Evolutionary conservation across 2,797 vertebrate genomes (phyloP).

Genomic region (Ceyx erithaca): DNA sequence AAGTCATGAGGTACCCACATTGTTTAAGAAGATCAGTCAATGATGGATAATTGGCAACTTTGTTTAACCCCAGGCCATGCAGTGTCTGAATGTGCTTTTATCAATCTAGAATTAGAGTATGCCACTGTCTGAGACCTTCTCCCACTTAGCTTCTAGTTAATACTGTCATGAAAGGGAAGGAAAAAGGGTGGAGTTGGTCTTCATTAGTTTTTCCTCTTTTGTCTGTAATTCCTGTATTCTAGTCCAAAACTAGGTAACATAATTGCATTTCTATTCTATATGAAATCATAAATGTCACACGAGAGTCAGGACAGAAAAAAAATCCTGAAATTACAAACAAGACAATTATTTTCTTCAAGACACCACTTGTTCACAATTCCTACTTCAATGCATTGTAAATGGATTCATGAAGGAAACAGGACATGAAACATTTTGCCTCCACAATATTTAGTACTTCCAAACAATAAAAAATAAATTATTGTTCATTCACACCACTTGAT

Average conservation of each 20-base stretch:
- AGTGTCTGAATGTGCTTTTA: not conserved
- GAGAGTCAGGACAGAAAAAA: not conserved
- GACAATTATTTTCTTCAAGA: not conserved
- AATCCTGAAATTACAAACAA: not conserved
- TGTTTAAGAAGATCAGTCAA: not conserved
- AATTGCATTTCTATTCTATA: not conserved
- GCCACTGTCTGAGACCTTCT: not conserved
- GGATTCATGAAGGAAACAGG: not conserved
- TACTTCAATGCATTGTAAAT: not conserved
- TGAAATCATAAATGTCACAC: not conserved
- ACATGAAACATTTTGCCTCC: not conserved
- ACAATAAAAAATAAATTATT: not conserved
- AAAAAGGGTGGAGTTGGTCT: not conserved
- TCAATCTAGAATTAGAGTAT: not conserved
- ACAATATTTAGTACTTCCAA: not conserved
- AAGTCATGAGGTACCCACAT: not conserved
- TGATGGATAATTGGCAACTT: not conserved
- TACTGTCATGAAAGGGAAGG: not conserved
- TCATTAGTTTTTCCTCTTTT: not conserved
- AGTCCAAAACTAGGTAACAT: not conserved
- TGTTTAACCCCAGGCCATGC: accelerated
- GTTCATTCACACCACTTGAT: not conserved
- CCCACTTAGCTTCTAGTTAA: not conserved
- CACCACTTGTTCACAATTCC: not conserved
- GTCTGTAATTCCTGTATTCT: not conserved